Percentiles rank a stretch among this genome's conserved stretches.
These are phyloP conservation scores for Chlorospingus flavigularis DNA, from an alignment of 2,797 vertebrate species.

Conservation along the genomic window DNA sequence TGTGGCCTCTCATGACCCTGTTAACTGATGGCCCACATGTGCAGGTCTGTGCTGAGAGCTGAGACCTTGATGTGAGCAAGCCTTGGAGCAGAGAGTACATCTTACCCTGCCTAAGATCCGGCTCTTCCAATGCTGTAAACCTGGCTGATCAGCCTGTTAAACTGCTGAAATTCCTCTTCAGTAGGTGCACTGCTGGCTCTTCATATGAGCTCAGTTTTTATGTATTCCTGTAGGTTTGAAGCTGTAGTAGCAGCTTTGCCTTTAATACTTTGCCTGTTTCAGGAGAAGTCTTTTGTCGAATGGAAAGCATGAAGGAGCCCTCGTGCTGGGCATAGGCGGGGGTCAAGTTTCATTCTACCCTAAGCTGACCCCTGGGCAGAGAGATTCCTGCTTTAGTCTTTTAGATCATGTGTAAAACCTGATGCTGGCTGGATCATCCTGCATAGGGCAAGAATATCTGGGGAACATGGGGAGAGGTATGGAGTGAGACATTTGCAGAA, in stretches of 20 bases:
- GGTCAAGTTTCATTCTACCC: constrained; percentile 62
- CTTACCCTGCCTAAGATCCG: background rate
- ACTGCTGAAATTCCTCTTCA: background rate
- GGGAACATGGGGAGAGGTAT: constrained; percentile 50
- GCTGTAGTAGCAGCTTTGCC: background rate
- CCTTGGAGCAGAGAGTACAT: background rate
- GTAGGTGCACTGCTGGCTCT: accelerated
- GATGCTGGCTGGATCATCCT: constrained; percentile 40
- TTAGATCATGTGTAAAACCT: constrained; percentile 67
- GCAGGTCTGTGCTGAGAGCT: background rate
- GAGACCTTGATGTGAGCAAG: background rate
- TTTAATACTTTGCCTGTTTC: background rate
- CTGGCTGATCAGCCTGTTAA: background rate
- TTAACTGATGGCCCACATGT: background rate
- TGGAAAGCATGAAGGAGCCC: constrained; percentile 16
- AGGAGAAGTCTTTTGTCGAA: background rate
- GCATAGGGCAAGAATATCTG: constrained; percentile 60
- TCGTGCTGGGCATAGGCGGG: background rate
- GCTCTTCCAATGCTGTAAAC: background rate
- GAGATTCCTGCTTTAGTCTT: constrained; percentile 69
- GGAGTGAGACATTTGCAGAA: constrained; percentile 65
- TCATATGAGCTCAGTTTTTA: background rate
- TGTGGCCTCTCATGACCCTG: background rate
- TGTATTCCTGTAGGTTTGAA: background rate
- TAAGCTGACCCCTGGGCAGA: constrained; percentile 54